phyloP scores from a whole-genome alignment of 2,888 invertebrate species.

The Bellardia pandia region DNA sequence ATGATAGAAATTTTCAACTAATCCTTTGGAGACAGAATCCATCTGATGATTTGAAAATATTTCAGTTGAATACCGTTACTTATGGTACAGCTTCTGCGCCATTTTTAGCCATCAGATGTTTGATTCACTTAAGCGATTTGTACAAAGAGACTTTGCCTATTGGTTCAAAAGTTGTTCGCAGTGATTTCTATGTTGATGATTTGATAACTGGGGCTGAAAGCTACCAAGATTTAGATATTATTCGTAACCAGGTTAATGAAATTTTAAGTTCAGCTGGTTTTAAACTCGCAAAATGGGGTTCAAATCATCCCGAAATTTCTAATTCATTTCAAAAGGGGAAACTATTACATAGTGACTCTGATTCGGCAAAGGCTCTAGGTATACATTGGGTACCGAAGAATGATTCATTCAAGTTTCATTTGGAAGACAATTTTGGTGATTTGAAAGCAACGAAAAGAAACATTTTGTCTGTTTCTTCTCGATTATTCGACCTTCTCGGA shows the following conservation, averaged over 20 bases:
- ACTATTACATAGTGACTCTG: too few relatives aligned
- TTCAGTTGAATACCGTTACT: neutral
- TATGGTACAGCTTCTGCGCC: neutral
- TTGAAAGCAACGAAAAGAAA: too few relatives aligned
- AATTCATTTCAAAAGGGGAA: too few relatives aligned
- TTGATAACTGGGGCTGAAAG: neutral
- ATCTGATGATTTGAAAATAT: too few relatives aligned
- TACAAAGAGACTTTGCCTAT: neutral
- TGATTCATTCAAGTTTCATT: too few relatives aligned
- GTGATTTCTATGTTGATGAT: slow-evolving; percentile 5
- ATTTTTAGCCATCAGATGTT: slow-evolving; percentile 2
- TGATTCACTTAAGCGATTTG: neutral
- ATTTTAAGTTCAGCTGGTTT: neutral
- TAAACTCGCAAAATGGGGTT: too few relatives aligned
- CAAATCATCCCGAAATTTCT: too few relatives aligned
- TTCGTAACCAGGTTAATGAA: neutral
- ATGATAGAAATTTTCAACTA: slow-evolving; percentile 16
- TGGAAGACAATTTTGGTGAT: too few relatives aligned
- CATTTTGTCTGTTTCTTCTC: too few relatives aligned
- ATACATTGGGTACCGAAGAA: too few relatives aligned
- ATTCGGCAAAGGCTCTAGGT: too few relatives aligned
- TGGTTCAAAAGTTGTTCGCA: neutral
- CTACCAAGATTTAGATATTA: neutral
- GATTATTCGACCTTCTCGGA: too few relatives aligned
- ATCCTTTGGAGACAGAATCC: slow-evolving; percentile 12